A percentile compares a stretch with the other conserved stretches of the same genome.
Evolutionary conservation across 2,113 vertebrate species (phyloP).

Genomic region (Macrotus californicus): DNA sequence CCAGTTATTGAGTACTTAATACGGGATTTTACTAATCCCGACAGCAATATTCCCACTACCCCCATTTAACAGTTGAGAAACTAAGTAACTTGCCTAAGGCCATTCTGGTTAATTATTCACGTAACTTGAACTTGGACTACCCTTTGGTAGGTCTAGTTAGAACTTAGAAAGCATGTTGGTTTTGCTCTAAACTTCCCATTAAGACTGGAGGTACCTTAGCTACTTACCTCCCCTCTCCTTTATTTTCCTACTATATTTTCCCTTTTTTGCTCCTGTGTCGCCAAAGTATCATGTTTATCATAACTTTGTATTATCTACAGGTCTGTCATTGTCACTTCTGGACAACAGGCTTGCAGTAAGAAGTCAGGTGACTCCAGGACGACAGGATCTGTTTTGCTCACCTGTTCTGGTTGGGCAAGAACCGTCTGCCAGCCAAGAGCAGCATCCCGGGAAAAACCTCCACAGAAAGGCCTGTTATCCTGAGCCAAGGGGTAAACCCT

Average conservation of each 20-base stretch:
- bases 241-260: not conserved
- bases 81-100: not conserved
- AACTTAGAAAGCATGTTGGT: not conserved
- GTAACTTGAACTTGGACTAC: not conserved
- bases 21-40: not conserved
- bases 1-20: not conserved
- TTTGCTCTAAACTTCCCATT: not conserved
- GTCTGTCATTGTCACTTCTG: not conserved
- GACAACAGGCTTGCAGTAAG: not conserved
- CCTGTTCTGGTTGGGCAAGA: not conserved
- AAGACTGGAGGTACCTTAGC: not conserved
- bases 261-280: not conserved
- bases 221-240: not conserved
- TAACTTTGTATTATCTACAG: not conserved
- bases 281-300: not conserved
- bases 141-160: not conserved
- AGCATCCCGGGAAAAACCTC: not conserved
- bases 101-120: not conserved
- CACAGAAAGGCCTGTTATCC: not conserved
- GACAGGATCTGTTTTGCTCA: not conserved
- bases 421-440: not conserved
- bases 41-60: not conserved
- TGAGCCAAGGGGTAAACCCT: constrained; percentile 49
- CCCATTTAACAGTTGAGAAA: not conserved
- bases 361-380: not conserved